Evolutionary conservation across 1,140 invertebrate genomes (phyloP).

Genomic region (Aphaenogaster rudis): DNA sequence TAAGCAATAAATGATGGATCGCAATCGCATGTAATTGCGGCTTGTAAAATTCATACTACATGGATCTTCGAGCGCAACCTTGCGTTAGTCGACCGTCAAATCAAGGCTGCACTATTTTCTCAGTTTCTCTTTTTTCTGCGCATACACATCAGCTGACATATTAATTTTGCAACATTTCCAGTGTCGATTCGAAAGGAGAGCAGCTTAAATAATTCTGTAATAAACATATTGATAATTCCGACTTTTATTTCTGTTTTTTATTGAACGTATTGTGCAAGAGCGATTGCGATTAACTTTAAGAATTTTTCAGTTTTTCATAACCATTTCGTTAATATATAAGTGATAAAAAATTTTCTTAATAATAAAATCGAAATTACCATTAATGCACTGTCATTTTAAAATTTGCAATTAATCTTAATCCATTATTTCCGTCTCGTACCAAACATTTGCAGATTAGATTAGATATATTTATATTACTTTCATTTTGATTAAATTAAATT

Average conservation of each 20-base stretch:
- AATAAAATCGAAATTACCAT: neutral
- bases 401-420: neutral
- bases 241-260: neutral
- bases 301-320: neutral
- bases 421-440: neutral
- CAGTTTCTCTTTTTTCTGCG: neutral
- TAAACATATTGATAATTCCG: neutral
- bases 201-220: neutral
- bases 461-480: slow-evolving; percentile 1
- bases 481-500: slow-evolving; percentile 5
- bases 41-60: slow-evolving; percentile 11
- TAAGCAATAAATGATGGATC: slow-evolving; percentile 47
- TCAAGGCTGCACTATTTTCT: slow-evolving; percentile 49
- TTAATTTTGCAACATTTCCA: slow-evolving; percentile 23
- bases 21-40: slow-evolving; percentile 32
- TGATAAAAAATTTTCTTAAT: neutral
- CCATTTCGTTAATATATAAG: neutral
- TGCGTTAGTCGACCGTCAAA: slow-evolving; percentile 20
- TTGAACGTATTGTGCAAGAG: neutral
- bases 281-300: neutral
- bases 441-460: slow-evolving; percentile 14
- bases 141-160: neutral
- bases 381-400: neutral
- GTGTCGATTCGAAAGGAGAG: neutral
- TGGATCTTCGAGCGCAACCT: slow-evolving; percentile 23